phyloP scores from a whole-genome alignment of 2,888 invertebrate species.

The Monochamus alternatus region DNA sequence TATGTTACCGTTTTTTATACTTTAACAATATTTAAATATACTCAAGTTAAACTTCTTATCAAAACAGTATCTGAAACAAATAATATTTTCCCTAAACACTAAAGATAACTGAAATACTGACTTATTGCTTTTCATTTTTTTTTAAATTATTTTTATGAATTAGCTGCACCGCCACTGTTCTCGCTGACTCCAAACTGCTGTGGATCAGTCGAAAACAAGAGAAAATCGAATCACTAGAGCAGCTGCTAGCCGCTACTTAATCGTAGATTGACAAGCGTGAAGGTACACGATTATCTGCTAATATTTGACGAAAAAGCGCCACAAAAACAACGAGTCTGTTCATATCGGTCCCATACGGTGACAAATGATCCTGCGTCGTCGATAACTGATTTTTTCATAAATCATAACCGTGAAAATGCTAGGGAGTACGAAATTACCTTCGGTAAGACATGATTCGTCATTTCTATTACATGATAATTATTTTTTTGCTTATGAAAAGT shows the following conservation, averaged over 20 bases:
- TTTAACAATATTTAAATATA: too few species aligned
- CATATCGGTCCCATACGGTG: conserved; percentile 17
- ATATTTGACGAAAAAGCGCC: conserved; percentile 53
- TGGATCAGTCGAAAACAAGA: conserved; percentile 37
- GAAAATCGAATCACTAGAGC: conserved; percentile 58
- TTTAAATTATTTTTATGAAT: background rate
- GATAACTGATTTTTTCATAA: conserved; percentile 24
- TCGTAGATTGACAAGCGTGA: conserved; percentile 63
- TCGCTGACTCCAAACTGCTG: conserved; percentile 32
- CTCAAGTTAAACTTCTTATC: too few species aligned
- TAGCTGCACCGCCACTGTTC: conserved; percentile 27
- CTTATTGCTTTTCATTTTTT: too few species aligned
- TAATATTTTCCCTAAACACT: too few species aligned
- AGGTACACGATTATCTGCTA: conserved; percentile 62
- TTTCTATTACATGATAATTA: too few species aligned
- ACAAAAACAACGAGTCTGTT: conserved; percentile 14
- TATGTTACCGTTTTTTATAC: too few species aligned
- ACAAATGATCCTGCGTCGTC: conserved; percentile 24
- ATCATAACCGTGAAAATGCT: conserved; percentile 2
- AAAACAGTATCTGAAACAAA: too few species aligned
- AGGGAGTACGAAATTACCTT: background rate
- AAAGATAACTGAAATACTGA: too few species aligned
- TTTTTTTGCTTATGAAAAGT: too few species aligned
- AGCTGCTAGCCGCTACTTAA: conserved; percentile 58
- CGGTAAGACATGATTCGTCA: too few species aligned